phyloP scores from a whole-genome alignment of 2,888 invertebrate species.

The Tupiocoris notatus region DNA sequence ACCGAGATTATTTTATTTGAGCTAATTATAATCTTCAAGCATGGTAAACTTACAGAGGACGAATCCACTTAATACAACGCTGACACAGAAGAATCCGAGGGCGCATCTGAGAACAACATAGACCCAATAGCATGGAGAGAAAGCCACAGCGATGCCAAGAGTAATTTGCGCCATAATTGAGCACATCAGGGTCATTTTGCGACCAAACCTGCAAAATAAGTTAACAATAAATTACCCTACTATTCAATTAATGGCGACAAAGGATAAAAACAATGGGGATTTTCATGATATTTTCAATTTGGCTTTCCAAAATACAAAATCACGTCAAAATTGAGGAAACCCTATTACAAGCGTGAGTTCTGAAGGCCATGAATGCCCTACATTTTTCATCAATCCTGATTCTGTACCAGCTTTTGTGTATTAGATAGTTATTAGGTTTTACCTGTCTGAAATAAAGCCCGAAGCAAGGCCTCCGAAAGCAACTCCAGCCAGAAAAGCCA shows the following conservation, averaged over 20 bases:
- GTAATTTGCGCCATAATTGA: conserved; percentile 68
- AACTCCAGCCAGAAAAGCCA: conserved; percentile 73
- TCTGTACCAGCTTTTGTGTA: no score
- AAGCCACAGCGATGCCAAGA: conserved; percentile 66
- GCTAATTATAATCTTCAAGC: no score
- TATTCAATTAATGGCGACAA: no score
- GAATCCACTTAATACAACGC: conserved; percentile 77
- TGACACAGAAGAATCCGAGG: conserved; percentile 75
- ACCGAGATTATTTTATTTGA: no score
- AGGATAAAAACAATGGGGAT: no score
- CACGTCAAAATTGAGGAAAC: no score
- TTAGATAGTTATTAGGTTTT: conserved; percentile 51
- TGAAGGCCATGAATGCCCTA: no score
- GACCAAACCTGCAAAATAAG: conserved; percentile 60
- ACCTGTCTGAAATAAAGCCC: conserved; percentile 75
- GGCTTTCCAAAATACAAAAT: no score
- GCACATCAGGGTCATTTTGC: conserved; percentile 71
- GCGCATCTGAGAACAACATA: conserved; percentile 69
- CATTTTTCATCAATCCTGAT: no score
- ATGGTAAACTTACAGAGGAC: conserved; percentile 62
- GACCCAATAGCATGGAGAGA: conserved; percentile 68
- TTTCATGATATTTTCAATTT: no score
- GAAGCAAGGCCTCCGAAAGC: conserved; percentile 76
- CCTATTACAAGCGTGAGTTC: no score
- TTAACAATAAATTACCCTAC: no score